Base-by-base conservation (phyloP, 92 coral and sea anemone species). In the Isaurus tuberculatus region DNA sequence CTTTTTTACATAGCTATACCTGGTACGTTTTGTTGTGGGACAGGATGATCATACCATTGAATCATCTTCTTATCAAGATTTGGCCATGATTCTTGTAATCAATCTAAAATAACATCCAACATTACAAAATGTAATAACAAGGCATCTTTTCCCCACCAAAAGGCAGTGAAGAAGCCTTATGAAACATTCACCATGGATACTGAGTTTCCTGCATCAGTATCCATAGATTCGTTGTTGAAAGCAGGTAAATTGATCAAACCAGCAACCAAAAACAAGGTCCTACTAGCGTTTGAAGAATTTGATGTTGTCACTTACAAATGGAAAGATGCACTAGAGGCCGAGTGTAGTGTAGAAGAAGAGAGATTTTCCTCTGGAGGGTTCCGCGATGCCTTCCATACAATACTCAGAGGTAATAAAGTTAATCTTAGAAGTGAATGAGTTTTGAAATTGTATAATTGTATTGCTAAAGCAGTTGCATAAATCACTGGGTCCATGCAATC, bases 201-300 rank as follows among this genome's bases (percentile, higher is more conserved):
- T 8, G 33, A 70, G 73, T 84, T 55, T 81, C 95, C 95, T 65
- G 82, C 89, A 65, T 92, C 90, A 23, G 85, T 89, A 73, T 92
- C 93, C 64, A 90, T 87, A 57, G 93, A 83, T 51, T 34, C 83
- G 32, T 72, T 92, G 33, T 55, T 90, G 37, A 86, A 85, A 65
- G 97, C 94, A 79, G 94, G 92, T 27, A 92, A 85, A 75, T 75
- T 92, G 4, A 81, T 90, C 43, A 87, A 90, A 87, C 95, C 91
- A 40, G 48, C 32, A 23, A 43, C 60, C 33, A 92, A 83, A 73
- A 82, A 40, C 33, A 90, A 79, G 72, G 71, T 70, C 20, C 26
- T 85, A 28, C 91, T 92, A 46, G 65, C 69, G 72, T 79, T 92
- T 79, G 90, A 92, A 79, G 73, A 80, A 80, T 92, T 89, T 84